phyloP scores from a whole-genome alignment of 1,140 invertebrate species.

The Brachionus calyciflorus region DNA sequence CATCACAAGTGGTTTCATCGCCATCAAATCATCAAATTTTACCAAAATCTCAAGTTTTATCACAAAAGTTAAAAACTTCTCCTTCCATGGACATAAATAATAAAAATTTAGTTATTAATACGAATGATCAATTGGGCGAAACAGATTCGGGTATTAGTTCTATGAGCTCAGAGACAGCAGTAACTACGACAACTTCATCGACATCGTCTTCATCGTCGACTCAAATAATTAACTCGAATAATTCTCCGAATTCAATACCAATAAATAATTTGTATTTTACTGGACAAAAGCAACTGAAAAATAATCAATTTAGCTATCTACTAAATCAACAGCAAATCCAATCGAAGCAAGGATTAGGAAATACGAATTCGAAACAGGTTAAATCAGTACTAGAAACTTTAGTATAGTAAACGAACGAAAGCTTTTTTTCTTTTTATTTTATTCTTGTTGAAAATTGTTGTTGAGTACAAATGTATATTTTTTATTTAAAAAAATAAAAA shows the following conservation, averaged over 20 bases:
- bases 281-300: not conserved
- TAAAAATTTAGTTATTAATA: slow-evolving; percentile 12
- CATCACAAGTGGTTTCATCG: too few species aligned
- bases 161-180: slow-evolving; percentile 40
- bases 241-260: not conserved
- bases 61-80: not conserved
- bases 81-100: slow-evolving; percentile 14
- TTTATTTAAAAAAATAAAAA: too few species aligned
- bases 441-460: slow-evolving; percentile 8
- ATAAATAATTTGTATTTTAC: slow-evolving; percentile 13
- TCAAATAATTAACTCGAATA: not conserved
- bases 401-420: slow-evolving; percentile 17
- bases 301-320: not conserved
- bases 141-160: slow-evolving; percentile 44
- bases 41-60: not conserved
- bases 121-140: slow-evolving; percentile 40
- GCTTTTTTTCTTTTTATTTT: slow-evolving; percentile 6
- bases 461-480: slow-evolving; percentile 1
- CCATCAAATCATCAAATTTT: too few species aligned
- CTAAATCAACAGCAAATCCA: slow-evolving; percentile 7
- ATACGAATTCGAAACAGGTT: not conserved
- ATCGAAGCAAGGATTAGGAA: not conserved
- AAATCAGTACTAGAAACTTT: slow-evolving; percentile 44
- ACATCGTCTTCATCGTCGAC: not conserved
- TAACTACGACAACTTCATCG: not conserved